A percentile compares a stretch with the other conserved stretches of the same genome.
Conservation (phyloP, 92 coral and sea anemone species). For the Siderastrea siderea region DNA sequence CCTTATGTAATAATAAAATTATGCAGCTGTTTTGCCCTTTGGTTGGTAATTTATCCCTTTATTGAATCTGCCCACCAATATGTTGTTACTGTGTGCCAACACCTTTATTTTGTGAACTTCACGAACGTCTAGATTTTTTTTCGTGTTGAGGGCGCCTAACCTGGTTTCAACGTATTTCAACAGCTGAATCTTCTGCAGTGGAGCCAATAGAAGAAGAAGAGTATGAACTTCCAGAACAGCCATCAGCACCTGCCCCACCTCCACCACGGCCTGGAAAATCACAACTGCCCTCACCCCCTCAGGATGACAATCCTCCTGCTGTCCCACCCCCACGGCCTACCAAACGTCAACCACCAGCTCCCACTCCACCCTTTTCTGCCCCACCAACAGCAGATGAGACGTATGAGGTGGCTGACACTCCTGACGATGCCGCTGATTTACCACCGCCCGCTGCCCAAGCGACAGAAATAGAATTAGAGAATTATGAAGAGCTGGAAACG, state of each 20-base stretch:
- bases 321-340: slow-evolving; percentile 46
- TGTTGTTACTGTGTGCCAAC: too few species aligned
- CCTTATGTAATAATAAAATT: too few species aligned
- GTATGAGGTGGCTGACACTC: slow-evolving; percentile 44
- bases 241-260: slow-evolving; percentile 10
- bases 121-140: too few species aligned
- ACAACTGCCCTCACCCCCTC: slow-evolving; percentile 17
- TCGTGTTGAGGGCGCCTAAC: too few species aligned
- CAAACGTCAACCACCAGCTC: slow-evolving; percentile 22
- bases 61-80: too few species aligned
- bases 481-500: slow-evolving; percentile 39
- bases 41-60: too few species aligned
- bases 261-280: slow-evolving; percentile 46
- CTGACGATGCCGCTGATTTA: not conserved
- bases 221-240: slow-evolving; percentile 68
- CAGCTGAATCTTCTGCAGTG: not conserved
- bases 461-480: slow-evolving; percentile 33
- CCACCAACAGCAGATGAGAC: slow-evolving; percentile 32
- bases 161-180: not conserved
- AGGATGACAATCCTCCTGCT: slow-evolving; percentile 7
- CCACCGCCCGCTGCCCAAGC: slow-evolving; percentile 19
- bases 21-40: too few species aligned
- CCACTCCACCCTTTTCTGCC: not conserved
- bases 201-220: slow-evolving; percentile 31
- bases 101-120: too few species aligned